Conservation (phyloP, 2,797 vertebrate species). For the Cyclura pinguis region DNA sequence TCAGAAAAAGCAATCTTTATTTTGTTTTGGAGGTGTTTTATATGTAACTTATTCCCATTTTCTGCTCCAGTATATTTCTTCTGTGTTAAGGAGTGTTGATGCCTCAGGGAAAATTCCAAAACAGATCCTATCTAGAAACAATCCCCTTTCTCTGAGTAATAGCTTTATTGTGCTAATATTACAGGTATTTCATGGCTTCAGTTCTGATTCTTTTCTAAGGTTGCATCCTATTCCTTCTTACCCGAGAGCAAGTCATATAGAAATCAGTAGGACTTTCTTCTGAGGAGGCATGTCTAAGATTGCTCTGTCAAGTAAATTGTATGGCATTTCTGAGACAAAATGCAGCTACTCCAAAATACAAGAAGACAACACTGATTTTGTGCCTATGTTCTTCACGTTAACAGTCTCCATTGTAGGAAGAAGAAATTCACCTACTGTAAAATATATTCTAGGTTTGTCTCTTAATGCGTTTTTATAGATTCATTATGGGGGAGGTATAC, state of each 20-base stretch:
- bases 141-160: slow-evolving; percentile 36
- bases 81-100: slow-evolving; percentile 44
- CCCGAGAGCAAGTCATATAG: neutral
- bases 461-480: slow-evolving; percentile 39
- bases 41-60: neutral
- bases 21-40: neutral
- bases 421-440: slow-evolving; percentile 18
- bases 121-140: slow-evolving; percentile 51
- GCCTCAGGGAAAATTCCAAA: slow-evolving; percentile 52
- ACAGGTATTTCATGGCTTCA: slow-evolving; percentile 25
- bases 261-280: neutral
- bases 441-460: slow-evolving; percentile 33
- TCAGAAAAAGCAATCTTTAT: neutral
- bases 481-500: slow-evolving; percentile 14
- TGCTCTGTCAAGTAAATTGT: slow-evolving; percentile 17
- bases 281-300: neutral
- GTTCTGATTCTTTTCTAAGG: neutral
- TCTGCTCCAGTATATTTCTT: slow-evolving; percentile 5
- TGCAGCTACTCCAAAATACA: slow-evolving; percentile 8
- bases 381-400: slow-evolving; percentile 39
- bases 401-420: slow-evolving; percentile 44
- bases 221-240: neutral
- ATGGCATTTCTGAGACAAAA: neutral
- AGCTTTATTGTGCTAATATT: slow-evolving; percentile 50
- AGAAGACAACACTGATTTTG: neutral